Base-by-base conservation (phyloP, 2,113 vertebrate genomes). In the Rhombomys opimus region DNA sequence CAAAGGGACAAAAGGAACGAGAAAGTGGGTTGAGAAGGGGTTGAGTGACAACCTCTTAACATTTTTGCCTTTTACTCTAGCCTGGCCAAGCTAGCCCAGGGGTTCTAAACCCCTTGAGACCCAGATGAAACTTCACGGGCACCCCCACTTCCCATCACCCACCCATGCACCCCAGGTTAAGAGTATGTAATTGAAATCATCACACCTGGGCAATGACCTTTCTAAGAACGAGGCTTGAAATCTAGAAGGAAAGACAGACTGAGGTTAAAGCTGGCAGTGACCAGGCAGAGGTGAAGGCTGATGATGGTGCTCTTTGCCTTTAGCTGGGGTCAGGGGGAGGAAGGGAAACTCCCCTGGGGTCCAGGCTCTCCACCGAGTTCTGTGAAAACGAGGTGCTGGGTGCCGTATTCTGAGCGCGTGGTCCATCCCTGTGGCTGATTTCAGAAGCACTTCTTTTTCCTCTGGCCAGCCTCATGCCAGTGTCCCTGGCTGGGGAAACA, bases 21-120 rank as follows among this genome's bases (percentile, higher is more conserved):
- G n/a, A 88, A 46, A 17, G 54, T 81, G 57, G 38, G 67, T 27
- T 77, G 32, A 91, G 59, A 96, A 41, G 20, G 41, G 85, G 54
- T 30, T 92, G 30, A 76, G 22, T 61, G 50, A 89, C 72, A 75
- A 0, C 78, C 27, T 61, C 50, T 89, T 73, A 82, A 78, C 93
- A 32, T 63, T 52, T 91, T 82, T 88, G 23, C 91, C 82, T 80
- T 72, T 97, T 95, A 35, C 68, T 72, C 90, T 89, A 72, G 80
- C 54, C 77, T 96, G 63, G 63, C 87, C 89, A 75, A 92, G 41
- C 54, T 94, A 89, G 65, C 32, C 73, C 59, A 65, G 46, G 96
- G 52, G 27, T 93, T 93, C 80, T 93, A 95, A 89, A 90, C 52
- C 27, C 68, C 76, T 94, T 84, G 73, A 95, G 88, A 91, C 91